Percentiles rank a stretch among this genome's conserved stretches.
These are phyloP conservation scores for Taxidea taxus DNA, from an alignment of 2,113 vertebrate genomes.

Conservation along the genomic window DNA sequence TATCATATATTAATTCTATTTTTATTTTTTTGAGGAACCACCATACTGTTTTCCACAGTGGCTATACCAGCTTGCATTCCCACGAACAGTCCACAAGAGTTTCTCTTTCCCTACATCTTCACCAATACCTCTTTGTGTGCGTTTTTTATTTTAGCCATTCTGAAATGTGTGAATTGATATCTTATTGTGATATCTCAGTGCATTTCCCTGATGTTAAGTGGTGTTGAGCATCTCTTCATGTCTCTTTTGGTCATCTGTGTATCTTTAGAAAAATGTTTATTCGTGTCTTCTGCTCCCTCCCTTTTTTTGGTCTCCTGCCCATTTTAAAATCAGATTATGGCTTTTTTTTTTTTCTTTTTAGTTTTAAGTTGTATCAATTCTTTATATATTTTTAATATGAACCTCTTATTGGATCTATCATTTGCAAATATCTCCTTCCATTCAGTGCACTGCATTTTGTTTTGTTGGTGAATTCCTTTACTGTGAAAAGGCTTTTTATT, in stretches of 20 bases:
- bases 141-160: background rate
- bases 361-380: background rate
- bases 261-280: background rate
- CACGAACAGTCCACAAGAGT: background rate
- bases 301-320: background rate
- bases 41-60: too few species aligned
- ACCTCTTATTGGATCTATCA: background rate
- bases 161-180: background rate
- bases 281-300: background rate
- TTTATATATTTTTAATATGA: background rate
- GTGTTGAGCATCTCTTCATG: background rate
- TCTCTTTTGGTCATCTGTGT: background rate
- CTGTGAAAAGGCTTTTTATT: background rate
- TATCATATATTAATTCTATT: too few species aligned
- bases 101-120: background rate
- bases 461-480: background rate
- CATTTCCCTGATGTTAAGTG: background rate
- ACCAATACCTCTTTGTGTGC: background rate
- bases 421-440: background rate
- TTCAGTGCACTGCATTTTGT: background rate
- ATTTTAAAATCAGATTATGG: background rate
- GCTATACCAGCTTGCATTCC: too few species aligned
- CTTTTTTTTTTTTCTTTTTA: background rate
- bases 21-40: too few species aligned
- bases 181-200: background rate